A percentile compares a stretch with the other conserved stretches of the same genome.
These are phyloP conservation scores for Eristalis pertinax DNA, from an alignment of 2,888 invertebrate species.

Conservation along the genomic window DNA sequence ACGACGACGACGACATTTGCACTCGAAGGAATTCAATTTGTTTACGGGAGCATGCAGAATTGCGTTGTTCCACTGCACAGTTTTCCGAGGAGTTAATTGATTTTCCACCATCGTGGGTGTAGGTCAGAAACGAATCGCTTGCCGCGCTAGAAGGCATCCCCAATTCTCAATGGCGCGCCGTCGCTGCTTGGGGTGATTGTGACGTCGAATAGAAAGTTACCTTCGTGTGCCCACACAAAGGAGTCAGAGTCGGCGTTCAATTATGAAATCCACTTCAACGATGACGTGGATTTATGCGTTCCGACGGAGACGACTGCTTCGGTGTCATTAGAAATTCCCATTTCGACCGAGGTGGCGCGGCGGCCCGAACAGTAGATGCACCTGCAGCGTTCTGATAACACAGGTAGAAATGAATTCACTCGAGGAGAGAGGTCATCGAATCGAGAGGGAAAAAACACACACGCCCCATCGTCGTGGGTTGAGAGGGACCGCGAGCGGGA, in stretches of 20 bases:
- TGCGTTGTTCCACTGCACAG: not conserved
- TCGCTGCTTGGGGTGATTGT: not conserved
- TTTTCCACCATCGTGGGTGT: not conserved
- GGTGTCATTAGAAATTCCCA: conserved; percentile 36
- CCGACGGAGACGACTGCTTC: not conserved
- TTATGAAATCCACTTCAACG: conserved; percentile 24
- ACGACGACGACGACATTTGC: conserved; percentile 23
- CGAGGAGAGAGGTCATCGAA: not conserved
- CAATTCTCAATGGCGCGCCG: not conserved
- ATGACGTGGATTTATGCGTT: conserved; percentile 37
- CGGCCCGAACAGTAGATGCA: not conserved
- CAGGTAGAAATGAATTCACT: not conserved
- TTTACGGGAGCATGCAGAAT: conserved; percentile 1
- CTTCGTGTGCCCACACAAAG: not conserved
- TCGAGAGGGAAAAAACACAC: not conserved
- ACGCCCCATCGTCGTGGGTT: not conserved
- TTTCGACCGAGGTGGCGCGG: not conserved
- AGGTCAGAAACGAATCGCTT: not conserved
- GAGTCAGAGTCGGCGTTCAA: not conserved
- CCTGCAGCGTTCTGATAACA: not conserved
- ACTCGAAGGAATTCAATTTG: conserved; percentile 27
- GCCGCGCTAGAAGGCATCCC: not conserved
- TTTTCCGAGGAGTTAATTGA: not conserved
- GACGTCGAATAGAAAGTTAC: conserved; percentile 1
- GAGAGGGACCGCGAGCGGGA: not conserved